Evolutionary conservation across 1,140 invertebrate species (phyloP), one percentile per base, ranked within the genome.

Genomic region (Brachionus koreanus): DNA sequence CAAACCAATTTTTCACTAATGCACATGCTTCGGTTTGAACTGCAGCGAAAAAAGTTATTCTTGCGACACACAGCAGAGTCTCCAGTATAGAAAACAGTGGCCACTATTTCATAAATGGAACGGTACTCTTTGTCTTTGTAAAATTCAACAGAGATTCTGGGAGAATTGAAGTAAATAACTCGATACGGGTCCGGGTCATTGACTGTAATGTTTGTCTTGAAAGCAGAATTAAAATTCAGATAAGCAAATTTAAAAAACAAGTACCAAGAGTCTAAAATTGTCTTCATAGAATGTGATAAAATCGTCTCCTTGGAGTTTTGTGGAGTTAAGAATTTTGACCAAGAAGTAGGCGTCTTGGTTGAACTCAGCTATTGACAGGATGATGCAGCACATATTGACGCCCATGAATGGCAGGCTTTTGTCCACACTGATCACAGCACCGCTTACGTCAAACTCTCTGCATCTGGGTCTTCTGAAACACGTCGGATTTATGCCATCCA

Each of bases 261-360:
- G 19, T 46, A 74, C 69, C 10, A 74, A 29, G 7, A 46, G 7
- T 4, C 43, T 74, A 13, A 74, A 74, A 46, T 74, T 29, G 12
- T 74, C 69, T 25, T 74, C 69, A 12, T 74, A 74, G n/a, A 74
- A 74, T 46, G 69, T 74, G 19, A 74, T 74, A 74, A 74, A 74
- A 23, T 74, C 69, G 7, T 74, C 39, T 46, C 69, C 69, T 25
- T 74, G 9, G 19, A 74, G 25, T 6, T 5, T 16, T 46, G 69
- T 74, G 5, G 25, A 25, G 23, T 74, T 74, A 10, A 35, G 43
- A 42, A 74, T 46, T 25, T 19, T 42, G 23, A 42, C 69, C 69
- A 74, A 49, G 5, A 74, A 74, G 12, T 46, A 74, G 6, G 69
- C 37, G 25, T 74, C 37, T n/a, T 74, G 39, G 25, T 43, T 35